Percentiles rank a stretch among this genome's conserved stretches.
Conservation (phyloP, 2,113 vertebrate genomes). For the Ceyx margarethae region DNA sequence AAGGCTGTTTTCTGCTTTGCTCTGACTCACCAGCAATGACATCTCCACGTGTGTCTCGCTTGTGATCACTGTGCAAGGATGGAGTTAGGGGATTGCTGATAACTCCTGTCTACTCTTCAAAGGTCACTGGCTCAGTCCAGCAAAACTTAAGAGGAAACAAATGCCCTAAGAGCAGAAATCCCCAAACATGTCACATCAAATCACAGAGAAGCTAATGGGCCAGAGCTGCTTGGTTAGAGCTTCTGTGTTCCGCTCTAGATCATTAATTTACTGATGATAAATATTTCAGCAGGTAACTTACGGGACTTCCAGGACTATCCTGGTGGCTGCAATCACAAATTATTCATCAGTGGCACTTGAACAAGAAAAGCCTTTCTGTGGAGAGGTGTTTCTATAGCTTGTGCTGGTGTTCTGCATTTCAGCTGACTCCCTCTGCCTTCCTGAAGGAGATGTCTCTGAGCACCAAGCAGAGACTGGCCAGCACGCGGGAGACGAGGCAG, state of each 20-base stretch:
- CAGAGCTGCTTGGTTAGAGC: neutral
- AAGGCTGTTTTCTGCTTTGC: neutral
- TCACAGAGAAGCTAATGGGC: constrained; percentile 19
- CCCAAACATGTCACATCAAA: constrained; percentile 38
- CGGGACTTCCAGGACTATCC: constrained; percentile 25
- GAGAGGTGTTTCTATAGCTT: neutral
- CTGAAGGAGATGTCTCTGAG: constrained; percentile 82
- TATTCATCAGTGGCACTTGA: constrained; percentile 42
- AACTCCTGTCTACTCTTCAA: neutral
- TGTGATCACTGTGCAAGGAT: neutral
- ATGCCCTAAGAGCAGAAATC: neutral
- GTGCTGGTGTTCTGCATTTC: constrained; percentile 56
- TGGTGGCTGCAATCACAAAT: constrained; percentile 48
- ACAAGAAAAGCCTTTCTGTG: constrained; percentile 40
- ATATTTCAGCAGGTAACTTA: constrained; percentile 65
- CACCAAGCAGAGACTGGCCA: constrained; percentile 79
- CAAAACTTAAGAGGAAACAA: neutral
- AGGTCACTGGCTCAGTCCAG: neutral
- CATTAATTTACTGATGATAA: constrained; percentile 67
- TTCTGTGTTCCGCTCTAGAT: constrained; percentile 30
- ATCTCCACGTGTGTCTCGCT: fast-evolving
- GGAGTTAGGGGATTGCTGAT: neutral
- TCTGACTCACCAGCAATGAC: neutral
- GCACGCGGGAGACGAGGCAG: constrained; percentile 59
- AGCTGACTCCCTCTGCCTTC: constrained; percentile 87